Percentiles rank a stretch among this genome's conserved stretches.
These are phyloP conservation scores for Pentalonia nigronervosa DNA, from an alignment of 1,140 invertebrate species.

Conservation along the genomic window DNA sequence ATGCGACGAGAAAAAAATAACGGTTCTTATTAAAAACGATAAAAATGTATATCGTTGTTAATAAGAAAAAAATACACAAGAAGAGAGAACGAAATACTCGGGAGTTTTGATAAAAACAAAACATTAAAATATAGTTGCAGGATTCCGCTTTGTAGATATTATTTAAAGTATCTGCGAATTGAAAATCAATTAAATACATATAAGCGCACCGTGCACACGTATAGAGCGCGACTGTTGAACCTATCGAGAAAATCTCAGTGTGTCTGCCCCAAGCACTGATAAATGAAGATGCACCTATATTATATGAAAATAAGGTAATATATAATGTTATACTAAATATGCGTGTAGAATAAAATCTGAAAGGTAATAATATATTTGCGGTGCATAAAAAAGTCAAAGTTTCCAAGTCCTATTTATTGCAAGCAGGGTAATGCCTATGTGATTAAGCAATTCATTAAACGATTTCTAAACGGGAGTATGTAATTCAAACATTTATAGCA, in stretches of 20 bases:
- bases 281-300: too few species aligned
- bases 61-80: slow-evolving; percentile 7
- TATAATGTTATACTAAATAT: too few species aligned
- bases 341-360: background rate
- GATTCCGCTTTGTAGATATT: background rate
- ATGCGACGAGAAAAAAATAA: background rate
- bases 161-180: background rate
- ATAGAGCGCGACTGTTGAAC: too few species aligned
- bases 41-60: background rate
- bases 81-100: background rate
- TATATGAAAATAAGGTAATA: too few species aligned
- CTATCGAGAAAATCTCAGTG: too few species aligned
- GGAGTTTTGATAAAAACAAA: background rate
- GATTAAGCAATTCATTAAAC: background rate
- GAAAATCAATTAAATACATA: background rate
- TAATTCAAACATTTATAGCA: background rate
- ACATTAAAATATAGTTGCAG: background rate
- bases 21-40: slow-evolving; percentile 17
- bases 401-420: background rate
- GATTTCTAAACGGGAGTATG: background rate
- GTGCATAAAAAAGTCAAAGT: background rate
- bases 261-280: too few species aligned
- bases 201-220: too few species aligned
- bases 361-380: background rate
- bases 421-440: background rate